A percentile compares a stretch with the other conserved stretches of the same genome.
phyloP scores from a whole-genome alignment of 2,888 invertebrate genomes.

The Rhingia campestris region DNA sequence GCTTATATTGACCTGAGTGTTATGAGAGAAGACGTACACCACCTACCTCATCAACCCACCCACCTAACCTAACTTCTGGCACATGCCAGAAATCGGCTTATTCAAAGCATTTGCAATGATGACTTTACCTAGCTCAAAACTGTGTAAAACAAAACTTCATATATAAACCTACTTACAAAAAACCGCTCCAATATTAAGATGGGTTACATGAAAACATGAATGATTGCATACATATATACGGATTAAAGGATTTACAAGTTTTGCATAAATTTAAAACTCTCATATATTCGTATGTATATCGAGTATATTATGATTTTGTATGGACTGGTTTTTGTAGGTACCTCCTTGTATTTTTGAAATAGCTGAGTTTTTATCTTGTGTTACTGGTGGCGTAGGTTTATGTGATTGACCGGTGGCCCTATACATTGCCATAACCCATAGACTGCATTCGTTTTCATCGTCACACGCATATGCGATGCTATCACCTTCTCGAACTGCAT shows the following conservation, averaged over 20 bases:
- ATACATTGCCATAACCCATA: conserved; percentile 99
- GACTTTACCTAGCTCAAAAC: no score
- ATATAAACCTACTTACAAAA: no score
- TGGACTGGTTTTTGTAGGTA: conserved; percentile 76
- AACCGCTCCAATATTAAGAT: no score
- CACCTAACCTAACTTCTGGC: no score
- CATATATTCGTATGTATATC: conserved; percentile 13
- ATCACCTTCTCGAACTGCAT: conserved; percentile 98
- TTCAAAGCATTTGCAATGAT: no score
- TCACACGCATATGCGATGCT: conserved; percentile 97
- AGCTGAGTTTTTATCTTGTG: conserved; percentile 92
- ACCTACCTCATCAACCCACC: no score
- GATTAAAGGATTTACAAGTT: not conserved
- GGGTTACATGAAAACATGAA: no score
- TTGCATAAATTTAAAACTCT: not conserved
- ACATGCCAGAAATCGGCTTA: no score
- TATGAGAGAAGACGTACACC: no score
- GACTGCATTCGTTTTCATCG: conserved; percentile 98
- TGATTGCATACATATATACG: conserved; percentile 1
- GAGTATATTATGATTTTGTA: conserved; percentile 33
- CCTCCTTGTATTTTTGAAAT: conserved; percentile 94
- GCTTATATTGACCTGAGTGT: no score
- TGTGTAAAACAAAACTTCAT: no score
- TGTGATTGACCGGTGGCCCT: conserved; percentile 99
- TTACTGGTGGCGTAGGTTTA: conserved; percentile 97